Base-by-base conservation (phyloP, 2,113 vertebrate species). In the Lampris megalopsis region DNA sequence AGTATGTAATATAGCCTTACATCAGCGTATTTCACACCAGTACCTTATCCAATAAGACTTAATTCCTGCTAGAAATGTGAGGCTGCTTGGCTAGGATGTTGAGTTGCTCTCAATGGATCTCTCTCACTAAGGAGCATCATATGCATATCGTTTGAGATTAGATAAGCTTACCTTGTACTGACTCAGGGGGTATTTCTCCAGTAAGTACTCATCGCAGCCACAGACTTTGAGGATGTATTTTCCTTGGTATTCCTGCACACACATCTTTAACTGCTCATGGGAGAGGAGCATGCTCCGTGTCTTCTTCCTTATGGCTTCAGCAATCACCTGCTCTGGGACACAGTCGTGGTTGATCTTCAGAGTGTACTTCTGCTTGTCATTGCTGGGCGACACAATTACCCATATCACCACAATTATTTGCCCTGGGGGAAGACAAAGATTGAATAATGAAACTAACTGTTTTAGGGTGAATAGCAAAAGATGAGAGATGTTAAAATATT, bases 391-490 rank as follows among this genome's bases (percentile, higher is more conserved):
- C 77, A 99, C 97, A 78, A 99, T 99, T 67, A 99, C 98, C 98
- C 98, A 99, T 84, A 99, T 99, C 49, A 99, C 97, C 77, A 99
- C 97, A 74, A 99, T 99, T 87, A 99, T 99, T 95, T 99, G 97
- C 86, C 98, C 98, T 99, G 71, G 47, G 67, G 71, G 89, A 86
- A 84, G 41, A 78, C 7, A 49, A 61, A 47, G 64, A 80, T 6
- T 53, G 40, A 57, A 43, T 9, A 78, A 71, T 1, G 59, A 62
- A 13, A 2, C 9, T 38, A 42, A 50, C 9, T 57, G 48, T 43
- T 57, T 3, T 35, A 4, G 7, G 3, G 43, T 1, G 40, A 40
- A 11, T 7, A 45, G 2, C 3, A 54, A n/a, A 47, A 45, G 43
- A 45, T 45, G 43, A 45, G 7, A 45, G 24, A 24, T 24, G 24